Evolutionary conservation across 2,888 invertebrate genomes (phyloP).

Genomic region (Thymelicus lineola): DNA sequence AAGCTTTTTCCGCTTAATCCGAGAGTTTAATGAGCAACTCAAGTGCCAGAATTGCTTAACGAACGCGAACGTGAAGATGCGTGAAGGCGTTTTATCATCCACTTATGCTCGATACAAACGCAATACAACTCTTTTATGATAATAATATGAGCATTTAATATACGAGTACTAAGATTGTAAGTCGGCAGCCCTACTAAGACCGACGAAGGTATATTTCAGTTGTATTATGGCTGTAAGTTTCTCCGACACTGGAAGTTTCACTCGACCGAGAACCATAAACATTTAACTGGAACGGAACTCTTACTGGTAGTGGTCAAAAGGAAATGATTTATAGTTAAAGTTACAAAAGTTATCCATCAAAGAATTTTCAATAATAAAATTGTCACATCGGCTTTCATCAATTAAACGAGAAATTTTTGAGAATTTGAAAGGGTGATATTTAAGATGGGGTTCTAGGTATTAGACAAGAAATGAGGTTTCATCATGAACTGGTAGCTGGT

Average conservation of each 20-base stretch:
- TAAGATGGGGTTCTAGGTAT: not conserved
- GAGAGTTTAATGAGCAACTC: too few relatives aligned
- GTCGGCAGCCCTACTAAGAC: not conserved
- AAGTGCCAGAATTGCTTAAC: too few relatives aligned
- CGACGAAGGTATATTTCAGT: constrained; percentile 6
- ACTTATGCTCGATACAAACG: not conserved
- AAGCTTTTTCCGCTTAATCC: too few relatives aligned
- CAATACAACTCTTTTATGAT: not conserved
- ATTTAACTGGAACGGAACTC: constrained; percentile 17
- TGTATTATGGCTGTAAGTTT: constrained; percentile 12
- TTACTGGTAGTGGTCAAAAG: constrained; percentile 8
- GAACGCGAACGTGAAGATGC: not conserved
- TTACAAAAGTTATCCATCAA: constrained; percentile 5
- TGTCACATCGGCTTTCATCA: not conserved
- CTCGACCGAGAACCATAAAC: constrained; percentile 4
- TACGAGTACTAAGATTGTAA: too few relatives aligned
- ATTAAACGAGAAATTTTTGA: not conserved
- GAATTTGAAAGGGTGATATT: not conserved
- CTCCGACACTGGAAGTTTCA: constrained; percentile 13
- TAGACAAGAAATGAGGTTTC: too few relatives aligned
- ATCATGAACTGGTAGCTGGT: too few relatives aligned
- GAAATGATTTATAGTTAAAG: not conserved
- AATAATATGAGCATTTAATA: too few relatives aligned
- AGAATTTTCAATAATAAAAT: constrained; percentile 1
- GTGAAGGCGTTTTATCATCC: not conserved